These are phyloP conservation scores for Strix aluco DNA, from an alignment of 2,113 vertebrate genomes.

Conservation along the genomic window DNA sequence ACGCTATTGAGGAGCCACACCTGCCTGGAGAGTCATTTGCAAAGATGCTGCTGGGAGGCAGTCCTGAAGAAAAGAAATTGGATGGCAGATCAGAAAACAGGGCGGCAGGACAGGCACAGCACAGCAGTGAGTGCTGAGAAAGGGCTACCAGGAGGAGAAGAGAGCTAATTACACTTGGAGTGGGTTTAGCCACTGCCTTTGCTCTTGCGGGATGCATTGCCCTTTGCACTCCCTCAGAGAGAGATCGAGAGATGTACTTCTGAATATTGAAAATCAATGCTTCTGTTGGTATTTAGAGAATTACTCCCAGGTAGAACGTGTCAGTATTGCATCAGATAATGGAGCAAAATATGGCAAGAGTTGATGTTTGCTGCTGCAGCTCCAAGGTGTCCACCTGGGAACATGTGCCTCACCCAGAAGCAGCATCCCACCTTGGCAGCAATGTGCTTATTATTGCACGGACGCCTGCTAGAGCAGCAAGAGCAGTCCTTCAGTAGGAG, in stretches of 20 bases:
- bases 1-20: background rate
- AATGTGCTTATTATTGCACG: rapidly evolving
- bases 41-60: background rate
- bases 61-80: background rate
- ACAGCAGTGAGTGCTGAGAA: background rate
- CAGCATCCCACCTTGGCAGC: background rate
- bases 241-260: background rate
- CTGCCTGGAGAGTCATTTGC: background rate
- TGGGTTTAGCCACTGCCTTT: background rate
- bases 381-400: background rate
- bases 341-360: background rate
- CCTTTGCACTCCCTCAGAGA: background rate
- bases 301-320: background rate
- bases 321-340: background rate
- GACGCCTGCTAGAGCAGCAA: background rate
- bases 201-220: background rate
- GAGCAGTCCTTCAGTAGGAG: background rate
- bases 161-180: background rate
- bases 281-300: background rate
- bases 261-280: background rate
- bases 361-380: background rate
- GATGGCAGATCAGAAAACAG: background rate
- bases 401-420: background rate
- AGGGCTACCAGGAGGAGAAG: background rate
- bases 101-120: background rate